Percentiles rank a stretch among this genome's conserved stretches.
These are phyloP conservation scores for Pongo pygmaeus DNA, from an alignment of 2,113 vertebrate genomes.

Conservation along the genomic window DNA sequence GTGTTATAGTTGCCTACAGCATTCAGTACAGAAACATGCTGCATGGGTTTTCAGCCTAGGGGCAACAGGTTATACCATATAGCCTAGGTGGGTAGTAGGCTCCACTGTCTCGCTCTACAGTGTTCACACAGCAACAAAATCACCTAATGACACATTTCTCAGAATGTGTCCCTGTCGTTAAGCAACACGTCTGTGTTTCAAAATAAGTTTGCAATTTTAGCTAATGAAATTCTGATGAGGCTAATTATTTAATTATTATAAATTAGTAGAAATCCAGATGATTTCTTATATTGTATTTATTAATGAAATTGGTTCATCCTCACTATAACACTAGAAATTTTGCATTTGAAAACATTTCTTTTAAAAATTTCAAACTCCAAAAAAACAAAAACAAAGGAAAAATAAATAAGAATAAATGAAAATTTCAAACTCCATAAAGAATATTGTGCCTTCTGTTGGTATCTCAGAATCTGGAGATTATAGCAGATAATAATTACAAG, in stretches of 20 bases:
- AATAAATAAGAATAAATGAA: not conserved
- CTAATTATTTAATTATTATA: not conserved
- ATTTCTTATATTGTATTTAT: not conserved
- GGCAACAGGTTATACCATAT: not conserved
- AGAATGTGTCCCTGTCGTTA: not conserved
- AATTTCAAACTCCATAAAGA: constrained; percentile 18
- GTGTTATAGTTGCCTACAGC: not conserved
- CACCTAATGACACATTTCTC: not conserved
- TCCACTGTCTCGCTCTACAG: not conserved
- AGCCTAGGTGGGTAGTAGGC: not conserved
- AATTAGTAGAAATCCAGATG: not conserved
- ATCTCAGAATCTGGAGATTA: constrained; percentile 48
- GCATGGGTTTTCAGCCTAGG: not conserved
- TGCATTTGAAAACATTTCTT: not conserved
- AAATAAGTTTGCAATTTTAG: not conserved
- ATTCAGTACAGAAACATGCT: not conserved
- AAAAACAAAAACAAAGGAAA: not conserved
- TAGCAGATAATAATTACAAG: constrained; percentile 27
- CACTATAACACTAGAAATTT: not conserved
- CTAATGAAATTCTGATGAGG: not conserved
- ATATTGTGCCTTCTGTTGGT: not conserved
- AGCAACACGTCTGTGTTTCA: not conserved
- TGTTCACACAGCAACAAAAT: not conserved
- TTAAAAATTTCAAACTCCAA: not conserved
- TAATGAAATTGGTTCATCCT: not conserved